phyloP scores from a whole-genome alignment of 2,797 vertebrate species.

The Arnoldichthys spilopterus region DNA sequence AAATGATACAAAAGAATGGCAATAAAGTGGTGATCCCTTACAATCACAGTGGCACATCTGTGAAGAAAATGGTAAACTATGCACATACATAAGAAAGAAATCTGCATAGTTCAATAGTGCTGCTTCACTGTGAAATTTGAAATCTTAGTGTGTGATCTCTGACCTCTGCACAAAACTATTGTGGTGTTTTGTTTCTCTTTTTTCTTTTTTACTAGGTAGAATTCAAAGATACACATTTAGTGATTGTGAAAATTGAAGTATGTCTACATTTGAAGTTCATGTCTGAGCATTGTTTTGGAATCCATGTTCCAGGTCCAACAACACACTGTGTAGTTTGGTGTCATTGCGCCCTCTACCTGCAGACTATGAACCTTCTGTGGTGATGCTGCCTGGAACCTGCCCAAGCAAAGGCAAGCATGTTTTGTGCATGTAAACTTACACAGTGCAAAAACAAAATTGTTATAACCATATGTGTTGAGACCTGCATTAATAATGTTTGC shows the following conservation, averaged over 20 bases:
- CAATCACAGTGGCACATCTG: too few species aligned
- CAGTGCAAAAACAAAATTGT: neutral
- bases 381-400: constrained; percentile 82
- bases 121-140: too few species aligned
- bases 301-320: constrained; percentile 86
- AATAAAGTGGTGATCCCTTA: too few species aligned
- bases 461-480: neutral
- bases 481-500: neutral
- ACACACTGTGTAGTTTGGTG: constrained; percentile 87
- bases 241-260: neutral
- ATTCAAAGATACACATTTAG: too few species aligned
- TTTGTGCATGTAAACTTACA: neutral
- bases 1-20: too few species aligned
- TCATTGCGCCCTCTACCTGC: constrained; percentile 89
- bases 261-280: neutral
- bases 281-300: neutral
- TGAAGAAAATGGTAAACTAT: too few species aligned
- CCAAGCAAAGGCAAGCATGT: constrained; percentile 76
- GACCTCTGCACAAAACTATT: too few species aligned
- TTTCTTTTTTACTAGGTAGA: too few species aligned
- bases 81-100: too few species aligned
- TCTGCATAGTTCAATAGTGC: too few species aligned
- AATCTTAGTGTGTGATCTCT: too few species aligned
- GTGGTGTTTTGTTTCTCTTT: too few species aligned
- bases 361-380: constrained; percentile 84